Evolutionary conservation across 2,113 vertebrate species (phyloP), one percentile per base, ranked within the genome.

Genomic region (Lichenostomus cassidix): DNA sequence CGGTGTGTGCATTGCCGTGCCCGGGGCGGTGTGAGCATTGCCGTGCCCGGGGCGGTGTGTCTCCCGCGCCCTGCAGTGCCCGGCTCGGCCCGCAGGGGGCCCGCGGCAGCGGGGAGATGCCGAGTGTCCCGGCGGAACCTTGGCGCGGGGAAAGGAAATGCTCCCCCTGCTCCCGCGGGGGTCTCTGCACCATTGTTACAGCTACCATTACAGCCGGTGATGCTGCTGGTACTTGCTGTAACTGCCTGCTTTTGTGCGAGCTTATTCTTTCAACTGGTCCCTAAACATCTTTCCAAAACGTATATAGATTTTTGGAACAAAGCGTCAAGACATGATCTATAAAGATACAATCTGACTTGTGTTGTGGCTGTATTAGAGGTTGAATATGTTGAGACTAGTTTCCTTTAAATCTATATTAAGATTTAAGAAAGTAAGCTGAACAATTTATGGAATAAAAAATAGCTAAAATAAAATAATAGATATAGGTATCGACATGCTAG

Each of bases 151-250:
- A 9, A 39, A 39, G 68, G 3, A 29, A 20, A 20, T 28, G 11
- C 17, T 24, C 9, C 17, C 37, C 58, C 39, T 59, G 46, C 64
- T 69, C 28, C 9, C 42, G 83, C 37, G 25, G 7, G 20, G 44
- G 16, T 59, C 24, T 77, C 24, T 46, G 35, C 18, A 15, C 24
- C 46, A 0, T 12, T 8, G 16, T 5, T 44, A 33, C 58, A 33
- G 12, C 47, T 23, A 0, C 37, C 5, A 0, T 13, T 25, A 7
- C 47, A 44, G 58, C 18, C 12, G 8, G 16, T 50, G 22, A 33
- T 55, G 31, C 33, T 60, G 0, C 53, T 35, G 5, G 28, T 47
- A 5, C 28, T 46, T 19, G n/a, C 28, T 17, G 39, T 0, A 22
- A 1, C n/a, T 42, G 21, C 37, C 18, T 33, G 6, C 23, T 77